A percentile compares a stretch with the other conserved stretches of the same genome.
Conservation (phyloP, 2,113 vertebrate species). For the Equus quagga region DNA sequence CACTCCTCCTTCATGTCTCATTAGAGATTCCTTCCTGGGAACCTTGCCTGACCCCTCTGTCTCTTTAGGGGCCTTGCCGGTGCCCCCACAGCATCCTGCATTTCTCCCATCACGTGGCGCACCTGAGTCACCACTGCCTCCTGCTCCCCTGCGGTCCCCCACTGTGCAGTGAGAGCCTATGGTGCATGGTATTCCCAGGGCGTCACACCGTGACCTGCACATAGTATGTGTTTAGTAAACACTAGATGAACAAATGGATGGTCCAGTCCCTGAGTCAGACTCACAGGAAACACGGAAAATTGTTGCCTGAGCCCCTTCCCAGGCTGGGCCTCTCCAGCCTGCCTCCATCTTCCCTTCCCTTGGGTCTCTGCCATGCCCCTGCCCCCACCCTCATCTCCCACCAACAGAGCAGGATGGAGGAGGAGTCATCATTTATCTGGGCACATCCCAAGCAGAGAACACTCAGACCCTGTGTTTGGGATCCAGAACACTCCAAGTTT, state of each 20-base stretch:
- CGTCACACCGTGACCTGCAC: neutral
- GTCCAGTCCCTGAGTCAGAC: neutral
- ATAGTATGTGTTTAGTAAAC: neutral
- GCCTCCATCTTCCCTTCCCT: neutral
- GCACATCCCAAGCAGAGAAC: conserved; percentile 65
- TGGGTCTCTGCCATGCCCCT: neutral
- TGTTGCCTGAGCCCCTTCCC: neutral
- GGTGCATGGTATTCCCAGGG: neutral
- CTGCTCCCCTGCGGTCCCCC: neutral
- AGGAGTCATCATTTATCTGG: conserved; percentile 25
- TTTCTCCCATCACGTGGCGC: neutral
- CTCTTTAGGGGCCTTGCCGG: fast-evolving
- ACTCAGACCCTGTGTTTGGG: conserved; percentile 66
- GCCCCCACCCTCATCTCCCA: neutral
- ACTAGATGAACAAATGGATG: neutral
- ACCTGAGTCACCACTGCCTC: neutral
- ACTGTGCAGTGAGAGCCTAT: neutral
- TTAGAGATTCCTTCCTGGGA: neutral
- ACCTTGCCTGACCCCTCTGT: neutral
- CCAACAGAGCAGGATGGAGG: neutral
- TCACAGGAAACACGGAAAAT: neutral
- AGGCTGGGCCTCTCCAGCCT: neutral
- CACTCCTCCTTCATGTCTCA: neutral
- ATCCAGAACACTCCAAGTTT: conserved; percentile 72
- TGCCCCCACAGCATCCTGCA: neutral